Percentiles rank a stretch among this genome's conserved stretches.
phyloP scores from a whole-genome alignment of 1,140 invertebrate species.

The Dufourea novaeangliae region DNA sequence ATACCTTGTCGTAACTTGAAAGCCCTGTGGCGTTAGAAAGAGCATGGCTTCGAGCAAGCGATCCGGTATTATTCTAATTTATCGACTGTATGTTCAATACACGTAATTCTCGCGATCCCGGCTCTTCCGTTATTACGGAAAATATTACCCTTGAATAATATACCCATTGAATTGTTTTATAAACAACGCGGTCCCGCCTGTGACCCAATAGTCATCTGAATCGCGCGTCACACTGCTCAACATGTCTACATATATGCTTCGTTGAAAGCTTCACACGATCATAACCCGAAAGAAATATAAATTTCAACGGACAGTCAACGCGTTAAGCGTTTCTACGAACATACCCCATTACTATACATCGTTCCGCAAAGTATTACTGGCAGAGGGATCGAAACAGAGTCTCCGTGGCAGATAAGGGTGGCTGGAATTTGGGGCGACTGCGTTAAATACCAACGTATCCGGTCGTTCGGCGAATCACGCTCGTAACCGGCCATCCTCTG shows the following conservation, averaged over 20 bases:
- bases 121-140: background rate
- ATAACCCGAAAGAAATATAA: too few species aligned
- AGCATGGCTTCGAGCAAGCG: background rate
- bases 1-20: background rate
- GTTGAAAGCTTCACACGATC: too few species aligned
- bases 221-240: too few species aligned
- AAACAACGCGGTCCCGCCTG: background rate
- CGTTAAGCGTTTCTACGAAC: background rate
- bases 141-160: background rate
- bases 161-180: background rate
- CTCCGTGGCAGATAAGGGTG: background rate
- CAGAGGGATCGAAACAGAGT: too few species aligned
- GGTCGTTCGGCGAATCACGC: too few species aligned
- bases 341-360: background rate
- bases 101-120: background rate
- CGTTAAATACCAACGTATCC: too few species aligned
- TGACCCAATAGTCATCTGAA: background rate
- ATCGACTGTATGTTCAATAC: background rate
- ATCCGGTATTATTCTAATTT: slow-evolving; percentile 25
- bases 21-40: background rate
- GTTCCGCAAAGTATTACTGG: too few species aligned
- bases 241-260: too few species aligned
- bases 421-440: too few species aligned
- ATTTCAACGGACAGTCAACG: too few species aligned
- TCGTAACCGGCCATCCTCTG: too few species aligned